Percentiles rank a stretch among this genome's conserved stretches.
These are phyloP conservation scores for Danionella cerebrum DNA, from an alignment of 2,113 vertebrate genomes.

Conservation along the genomic window DNA sequence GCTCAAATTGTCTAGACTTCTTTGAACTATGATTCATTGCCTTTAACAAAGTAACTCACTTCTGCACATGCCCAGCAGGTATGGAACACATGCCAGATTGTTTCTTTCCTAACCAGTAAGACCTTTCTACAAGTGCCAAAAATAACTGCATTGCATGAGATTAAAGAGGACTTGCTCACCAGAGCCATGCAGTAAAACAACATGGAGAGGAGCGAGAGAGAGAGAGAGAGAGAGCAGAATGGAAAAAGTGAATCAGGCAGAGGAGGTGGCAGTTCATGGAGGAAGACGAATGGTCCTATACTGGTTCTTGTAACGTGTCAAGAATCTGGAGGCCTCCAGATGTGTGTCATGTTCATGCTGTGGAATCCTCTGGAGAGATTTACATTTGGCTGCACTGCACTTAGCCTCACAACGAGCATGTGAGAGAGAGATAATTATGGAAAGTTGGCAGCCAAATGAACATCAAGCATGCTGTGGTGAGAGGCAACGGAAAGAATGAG, in stretches of 20 bases:
- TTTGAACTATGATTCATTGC: slow-evolving; percentile 23
- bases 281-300: slow-evolving; percentile 30
- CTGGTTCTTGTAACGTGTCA: slow-evolving; percentile 48
- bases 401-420: neutral
- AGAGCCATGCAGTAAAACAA: slow-evolving; percentile 26
- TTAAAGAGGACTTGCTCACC: slow-evolving; percentile 3
- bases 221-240: slow-evolving; percentile 22
- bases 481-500: slow-evolving; percentile 46
- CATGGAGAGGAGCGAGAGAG: neutral
- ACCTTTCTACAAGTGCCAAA: slow-evolving; percentile 7
- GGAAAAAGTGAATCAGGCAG: slow-evolving; percentile 44
- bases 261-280: slow-evolving; percentile 15
- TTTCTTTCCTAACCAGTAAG: neutral
- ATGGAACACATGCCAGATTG: slow-evolving; percentile 2
- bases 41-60: slow-evolving; percentile 18
- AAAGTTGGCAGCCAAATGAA: slow-evolving; percentile 45
- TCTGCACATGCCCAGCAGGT: neutral
- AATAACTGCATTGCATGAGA: slow-evolving; percentile 15
- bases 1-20: neutral
- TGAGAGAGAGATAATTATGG: slow-evolving; percentile 35
- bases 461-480: slow-evolving; percentile 32
- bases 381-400: slow-evolving; percentile 29
- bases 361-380: slow-evolving; percentile 38
- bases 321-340: slow-evolving; percentile 46
- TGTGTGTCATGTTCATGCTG: slow-evolving; percentile 50